phyloP scores from a whole-genome alignment of 2,888 invertebrate genomes.

The Podotricha telesiphe region DNA sequence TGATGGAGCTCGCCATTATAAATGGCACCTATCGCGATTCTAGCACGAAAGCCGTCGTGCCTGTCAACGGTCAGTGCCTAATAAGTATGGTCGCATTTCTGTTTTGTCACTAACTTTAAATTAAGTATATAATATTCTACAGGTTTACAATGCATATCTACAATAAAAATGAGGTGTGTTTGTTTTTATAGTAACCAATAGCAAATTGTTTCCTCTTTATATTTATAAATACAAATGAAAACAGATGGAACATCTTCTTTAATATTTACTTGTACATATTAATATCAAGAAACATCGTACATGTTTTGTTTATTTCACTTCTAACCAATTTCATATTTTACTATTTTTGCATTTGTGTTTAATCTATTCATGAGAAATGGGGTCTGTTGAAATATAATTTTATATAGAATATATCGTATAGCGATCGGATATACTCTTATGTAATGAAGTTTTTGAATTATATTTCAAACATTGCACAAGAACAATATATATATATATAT shows the following conservation, averaged over 20 bases:
- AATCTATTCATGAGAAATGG: background rate
- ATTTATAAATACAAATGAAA: conserved; percentile 9
- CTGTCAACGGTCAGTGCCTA: conserved; percentile 89
- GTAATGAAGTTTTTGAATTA: background rate
- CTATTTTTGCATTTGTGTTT: background rate
- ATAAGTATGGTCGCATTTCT: conserved; percentile 82
- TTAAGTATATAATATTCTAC: conserved; percentile 27
- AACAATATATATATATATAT: background rate
- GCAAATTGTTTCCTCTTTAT: background rate
- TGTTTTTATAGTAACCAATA: background rate
- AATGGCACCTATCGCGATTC: conserved; percentile 99
- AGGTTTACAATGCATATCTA: background rate
- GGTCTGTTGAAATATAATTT: background rate
- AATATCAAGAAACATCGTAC: background rate
- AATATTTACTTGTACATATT: background rate
- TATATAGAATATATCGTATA: background rate
- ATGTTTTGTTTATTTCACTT: conserved; percentile 7
- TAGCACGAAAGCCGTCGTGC: conserved; percentile 92
- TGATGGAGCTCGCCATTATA: conserved; percentile 99
- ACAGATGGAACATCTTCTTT: background rate
- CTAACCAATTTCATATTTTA: background rate
- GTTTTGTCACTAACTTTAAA: conserved; percentile 75
- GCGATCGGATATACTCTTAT: background rate
- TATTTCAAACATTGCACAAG: background rate
- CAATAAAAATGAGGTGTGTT: background rate